Evolutionary conservation across 2,797 vertebrate genomes (phyloP).

Genomic region (Coluber constrictor): DNA sequence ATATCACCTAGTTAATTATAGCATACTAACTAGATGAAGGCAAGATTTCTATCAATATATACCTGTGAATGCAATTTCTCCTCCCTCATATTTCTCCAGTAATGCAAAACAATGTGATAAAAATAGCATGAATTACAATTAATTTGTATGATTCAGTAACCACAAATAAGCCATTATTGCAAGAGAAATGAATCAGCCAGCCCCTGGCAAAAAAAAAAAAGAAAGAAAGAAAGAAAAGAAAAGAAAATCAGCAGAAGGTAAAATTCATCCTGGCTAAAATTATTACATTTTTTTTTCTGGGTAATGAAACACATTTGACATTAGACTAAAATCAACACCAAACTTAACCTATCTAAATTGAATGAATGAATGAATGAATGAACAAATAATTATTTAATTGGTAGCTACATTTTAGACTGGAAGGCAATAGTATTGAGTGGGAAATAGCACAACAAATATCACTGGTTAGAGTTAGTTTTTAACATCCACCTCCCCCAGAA

Average conservation of each 20-base stretch:
- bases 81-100: constrained; percentile 31
- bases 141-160: constrained; percentile 40
- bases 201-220: constrained; percentile 25
- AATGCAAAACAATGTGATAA: constrained; percentile 48
- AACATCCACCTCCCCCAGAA: neutral
- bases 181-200: constrained; percentile 49
- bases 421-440: neutral
- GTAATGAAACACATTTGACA: constrained; percentile 14
- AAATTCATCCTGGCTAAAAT: constrained; percentile 34
- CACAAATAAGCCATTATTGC: constrained; percentile 51
- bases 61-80: constrained; percentile 23
- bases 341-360: neutral
- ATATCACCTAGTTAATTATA: constrained; percentile 1
- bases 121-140: constrained; percentile 44
- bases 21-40: constrained; percentile 20
- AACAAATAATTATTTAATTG: neutral
- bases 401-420: constrained; percentile 11
- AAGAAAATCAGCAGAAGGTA: constrained; percentile 27
- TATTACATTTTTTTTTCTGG: constrained; percentile 30
- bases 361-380: neutral
- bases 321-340: constrained; percentile 15
- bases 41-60: constrained; percentile 31
- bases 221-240: neutral
- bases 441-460: neutral
- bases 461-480: neutral